A percentile compares a stretch with the other conserved stretches of the same genome.
Evolutionary conservation across 2,113 vertebrate genomes (phyloP).

Genomic region (Rhea pennata): DNA sequence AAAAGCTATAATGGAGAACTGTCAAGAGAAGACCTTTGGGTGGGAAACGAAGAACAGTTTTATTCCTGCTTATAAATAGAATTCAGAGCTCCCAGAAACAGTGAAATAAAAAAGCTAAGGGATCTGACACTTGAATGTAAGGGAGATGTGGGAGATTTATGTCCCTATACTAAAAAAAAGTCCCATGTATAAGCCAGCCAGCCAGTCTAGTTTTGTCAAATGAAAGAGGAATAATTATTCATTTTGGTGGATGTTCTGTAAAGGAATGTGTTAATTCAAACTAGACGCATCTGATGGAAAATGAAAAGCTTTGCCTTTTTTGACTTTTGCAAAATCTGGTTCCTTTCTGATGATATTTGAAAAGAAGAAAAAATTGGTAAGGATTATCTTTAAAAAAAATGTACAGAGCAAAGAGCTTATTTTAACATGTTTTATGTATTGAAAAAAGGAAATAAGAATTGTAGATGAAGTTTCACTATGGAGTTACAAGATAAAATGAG

Average conservation of each 20-base stretch:
- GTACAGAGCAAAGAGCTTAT: rapidly evolving
- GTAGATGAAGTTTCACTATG: background rate
- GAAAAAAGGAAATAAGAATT: background rate
- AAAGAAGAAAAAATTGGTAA: background rate
- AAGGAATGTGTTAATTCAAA: slow-evolving; percentile 8
- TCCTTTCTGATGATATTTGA: background rate
- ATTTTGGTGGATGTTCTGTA: background rate
- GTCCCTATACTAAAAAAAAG: background rate
- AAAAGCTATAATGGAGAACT: background rate
- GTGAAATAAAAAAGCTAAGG: background rate
- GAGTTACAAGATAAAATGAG: background rate
- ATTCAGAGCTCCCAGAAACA: slow-evolving; percentile 23
- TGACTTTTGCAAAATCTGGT: background rate
- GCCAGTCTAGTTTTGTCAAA: background rate
- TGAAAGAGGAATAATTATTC: slow-evolving; percentile 10
- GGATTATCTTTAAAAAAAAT: background rate
- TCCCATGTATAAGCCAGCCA: background rate
- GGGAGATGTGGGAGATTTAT: slow-evolving; percentile 9
- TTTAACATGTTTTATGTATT: background rate
- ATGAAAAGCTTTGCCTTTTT: background rate
- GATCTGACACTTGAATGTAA: slow-evolving; percentile 6
- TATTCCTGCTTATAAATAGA: slow-evolving; percentile 30
- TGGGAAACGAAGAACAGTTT: slow-evolving; percentile 11
- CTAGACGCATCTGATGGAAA: background rate
- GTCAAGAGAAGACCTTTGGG: slow-evolving; percentile 8